Percentiles rank a stretch among this genome's conserved stretches.
These are phyloP conservation scores for Timema cristinae DNA, from an alignment of 2,888 invertebrate species.

Conservation along the genomic window DNA sequence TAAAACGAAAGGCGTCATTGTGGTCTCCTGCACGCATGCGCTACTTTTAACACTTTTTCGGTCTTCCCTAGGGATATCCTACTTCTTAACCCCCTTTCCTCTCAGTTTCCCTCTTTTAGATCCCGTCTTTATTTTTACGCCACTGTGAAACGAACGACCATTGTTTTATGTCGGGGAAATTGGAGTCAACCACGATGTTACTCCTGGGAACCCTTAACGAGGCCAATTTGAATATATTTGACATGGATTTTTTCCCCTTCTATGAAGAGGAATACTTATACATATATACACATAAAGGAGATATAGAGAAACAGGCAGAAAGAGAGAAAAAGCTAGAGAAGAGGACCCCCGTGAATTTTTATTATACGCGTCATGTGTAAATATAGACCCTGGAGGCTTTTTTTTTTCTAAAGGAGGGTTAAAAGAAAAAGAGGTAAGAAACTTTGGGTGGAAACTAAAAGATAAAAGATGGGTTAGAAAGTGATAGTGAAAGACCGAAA, in stretches of 20 bases:
- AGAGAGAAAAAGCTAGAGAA: not conserved
- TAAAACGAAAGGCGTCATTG: not conserved
- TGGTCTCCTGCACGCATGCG: not conserved
- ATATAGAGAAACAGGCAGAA: not conserved
- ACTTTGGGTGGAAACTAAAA: not conserved
- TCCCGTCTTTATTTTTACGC: constrained; percentile 29
- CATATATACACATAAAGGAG: too few species aligned
- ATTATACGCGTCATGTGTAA: constrained; percentile 47
- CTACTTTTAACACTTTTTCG: not conserved
- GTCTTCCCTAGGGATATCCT: constrained; percentile 13
- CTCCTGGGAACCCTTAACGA: constrained; percentile 40
- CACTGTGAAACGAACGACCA: constrained; percentile 37
- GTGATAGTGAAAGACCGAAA: too few species aligned
- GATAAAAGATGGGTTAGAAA: too few species aligned
- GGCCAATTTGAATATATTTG: constrained; percentile 54
- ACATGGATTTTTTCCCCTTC: constrained; percentile 47
- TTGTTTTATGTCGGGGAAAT: constrained; percentile 51
- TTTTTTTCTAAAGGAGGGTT: constrained; percentile 19
- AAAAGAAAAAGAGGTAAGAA: constrained; percentile 19
- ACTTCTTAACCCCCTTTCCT: not conserved
- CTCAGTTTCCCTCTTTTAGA: not conserved
- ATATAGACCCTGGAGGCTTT: constrained; percentile 42
- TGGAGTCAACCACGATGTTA: constrained; percentile 49
- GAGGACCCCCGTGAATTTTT: constrained; percentile 28
- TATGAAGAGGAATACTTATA: constrained; percentile 8